These are phyloP conservation scores for Steatornis caripensis DNA, from an alignment of 2,113 vertebrate genomes.

Conservation along the genomic window DNA sequence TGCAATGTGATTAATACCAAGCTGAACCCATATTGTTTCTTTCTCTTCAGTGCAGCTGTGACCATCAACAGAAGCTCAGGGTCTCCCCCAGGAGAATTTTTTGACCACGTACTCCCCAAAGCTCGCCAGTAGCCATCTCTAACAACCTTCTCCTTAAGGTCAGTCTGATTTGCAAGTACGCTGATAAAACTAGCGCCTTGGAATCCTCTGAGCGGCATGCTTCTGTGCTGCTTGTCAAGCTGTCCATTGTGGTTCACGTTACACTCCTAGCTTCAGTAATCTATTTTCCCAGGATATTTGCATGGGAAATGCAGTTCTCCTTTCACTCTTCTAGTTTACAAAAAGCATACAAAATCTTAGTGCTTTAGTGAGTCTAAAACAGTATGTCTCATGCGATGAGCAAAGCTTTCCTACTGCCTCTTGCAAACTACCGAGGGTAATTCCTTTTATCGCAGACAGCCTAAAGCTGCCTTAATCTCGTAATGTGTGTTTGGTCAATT, in stretches of 20 bases:
- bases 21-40: not conserved
- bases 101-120: not conserved
- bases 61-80: not conserved
- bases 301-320: not conserved
- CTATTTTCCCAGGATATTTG: conserved; percentile 10
- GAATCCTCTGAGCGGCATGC: not conserved
- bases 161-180: not conserved
- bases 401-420: conserved; percentile 34
- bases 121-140: not conserved
- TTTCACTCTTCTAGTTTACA: not conserved
- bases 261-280: not conserved
- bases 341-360: not conserved
- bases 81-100: not conserved
- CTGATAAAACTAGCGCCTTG: not conserved
- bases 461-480: conserved; percentile 23
- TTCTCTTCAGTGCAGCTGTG: not conserved
- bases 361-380: not conserved
- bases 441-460: conserved; percentile 25
- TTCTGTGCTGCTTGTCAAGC: not conserved
- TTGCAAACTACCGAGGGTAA: not conserved
- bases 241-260: not conserved
- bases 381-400: not conserved
- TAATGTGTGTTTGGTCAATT: conserved; percentile 8
- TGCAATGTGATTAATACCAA: not conserved
- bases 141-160: not conserved